Conservation (phyloP, 2,797 vertebrate species). For the Pelochelys cantorii region DNA sequence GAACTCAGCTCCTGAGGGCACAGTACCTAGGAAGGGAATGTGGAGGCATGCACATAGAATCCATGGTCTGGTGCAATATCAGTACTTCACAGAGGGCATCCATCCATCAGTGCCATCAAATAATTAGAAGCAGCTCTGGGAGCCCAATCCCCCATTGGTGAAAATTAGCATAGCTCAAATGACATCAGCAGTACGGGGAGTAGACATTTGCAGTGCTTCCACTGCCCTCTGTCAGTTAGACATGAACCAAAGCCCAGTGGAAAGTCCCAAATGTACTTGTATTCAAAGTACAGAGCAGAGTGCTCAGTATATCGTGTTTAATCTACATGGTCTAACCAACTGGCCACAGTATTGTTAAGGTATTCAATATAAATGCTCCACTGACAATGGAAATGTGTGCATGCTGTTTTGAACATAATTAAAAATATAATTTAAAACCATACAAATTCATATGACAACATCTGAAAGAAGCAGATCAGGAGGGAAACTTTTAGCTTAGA, state of each 20-base stretch:
- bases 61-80: neutral
- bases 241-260: neutral
- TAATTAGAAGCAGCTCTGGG: neutral
- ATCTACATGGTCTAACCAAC: neutral
- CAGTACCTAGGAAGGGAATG: neutral
- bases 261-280: neutral
- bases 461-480: conserved; percentile 10
- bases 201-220: neutral
- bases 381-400: neutral
- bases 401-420: neutral
- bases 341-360: neutral
- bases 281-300: neutral
- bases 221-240: neutral
- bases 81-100: neutral
- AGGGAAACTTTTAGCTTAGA: conserved; percentile 31
- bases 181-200: neutral
- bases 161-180: neutral
- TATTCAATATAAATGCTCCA: neutral
- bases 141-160: neutral
- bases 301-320: neutral
- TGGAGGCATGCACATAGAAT: neutral
- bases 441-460: neutral
- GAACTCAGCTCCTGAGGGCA: neutral
- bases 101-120: neutral
- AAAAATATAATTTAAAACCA: neutral